Percentiles rank a stretch among this genome's conserved stretches.
Conservation (phyloP, 2,113 vertebrate species). For the Pyrgilauda ruficollis region DNA sequence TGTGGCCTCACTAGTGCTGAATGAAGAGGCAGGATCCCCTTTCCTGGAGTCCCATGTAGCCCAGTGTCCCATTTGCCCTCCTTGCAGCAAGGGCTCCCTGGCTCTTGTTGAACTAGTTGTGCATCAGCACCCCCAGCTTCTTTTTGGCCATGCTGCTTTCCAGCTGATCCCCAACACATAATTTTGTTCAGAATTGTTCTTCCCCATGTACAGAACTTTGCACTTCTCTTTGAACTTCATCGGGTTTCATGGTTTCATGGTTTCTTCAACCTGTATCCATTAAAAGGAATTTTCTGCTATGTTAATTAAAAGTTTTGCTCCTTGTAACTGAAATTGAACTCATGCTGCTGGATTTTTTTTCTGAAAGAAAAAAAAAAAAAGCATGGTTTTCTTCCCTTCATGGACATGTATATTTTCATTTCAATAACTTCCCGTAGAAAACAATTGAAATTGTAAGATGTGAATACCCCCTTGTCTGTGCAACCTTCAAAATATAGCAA, state of each 20-base stretch:
- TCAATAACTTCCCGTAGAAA: not conserved
- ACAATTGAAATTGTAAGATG: not conserved
- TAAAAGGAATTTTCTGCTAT: not conserved
- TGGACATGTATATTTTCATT: not conserved
- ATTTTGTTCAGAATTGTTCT: not conserved
- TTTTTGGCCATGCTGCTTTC: not conserved
- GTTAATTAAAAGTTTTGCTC: not conserved
- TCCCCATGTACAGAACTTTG: not conserved
- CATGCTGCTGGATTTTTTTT: not conserved
- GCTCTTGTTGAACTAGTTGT: not conserved
- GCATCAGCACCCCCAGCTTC: not conserved
- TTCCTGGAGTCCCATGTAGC: not conserved
- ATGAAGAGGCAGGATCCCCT: not conserved
- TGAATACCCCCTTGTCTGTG: not conserved
- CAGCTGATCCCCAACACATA: not conserved
- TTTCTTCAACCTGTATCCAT: not conserved
- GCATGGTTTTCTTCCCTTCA: not conserved
- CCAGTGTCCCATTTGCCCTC: not conserved
- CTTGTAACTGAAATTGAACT: not conserved
- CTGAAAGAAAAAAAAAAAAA: not conserved
- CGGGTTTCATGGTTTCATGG: not conserved
- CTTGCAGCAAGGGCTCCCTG: not conserved
- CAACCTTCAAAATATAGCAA: not conserved
- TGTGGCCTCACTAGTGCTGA: not conserved
- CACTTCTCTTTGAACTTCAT: not conserved